Evolutionary conservation across 2,888 invertebrate species (phyloP).

Genomic region (Calliscelio sp.): DNA sequence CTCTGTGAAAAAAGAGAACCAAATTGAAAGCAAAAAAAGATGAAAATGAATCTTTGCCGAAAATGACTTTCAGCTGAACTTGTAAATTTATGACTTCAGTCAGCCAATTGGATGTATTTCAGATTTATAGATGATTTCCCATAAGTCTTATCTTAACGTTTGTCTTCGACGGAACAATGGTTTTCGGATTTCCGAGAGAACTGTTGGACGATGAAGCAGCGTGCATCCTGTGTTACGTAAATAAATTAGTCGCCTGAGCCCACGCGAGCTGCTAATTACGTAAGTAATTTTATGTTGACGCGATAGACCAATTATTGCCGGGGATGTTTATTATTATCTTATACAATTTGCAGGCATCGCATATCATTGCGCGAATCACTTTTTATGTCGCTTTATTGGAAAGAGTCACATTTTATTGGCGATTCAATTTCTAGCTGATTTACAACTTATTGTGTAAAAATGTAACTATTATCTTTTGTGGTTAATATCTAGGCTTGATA

Average conservation of each 20-base stretch:
- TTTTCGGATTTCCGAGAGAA: conserved; percentile 72
- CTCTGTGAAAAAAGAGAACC: no score
- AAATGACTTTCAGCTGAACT: no score
- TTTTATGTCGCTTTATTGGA: conserved; percentile 17
- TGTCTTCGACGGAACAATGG: conserved; percentile 67
- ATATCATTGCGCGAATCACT: conserved; percentile 21
- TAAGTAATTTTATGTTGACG: conserved; percentile 78
- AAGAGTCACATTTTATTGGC: background rate
- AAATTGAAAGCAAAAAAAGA: no score
- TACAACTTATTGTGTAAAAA: background rate
- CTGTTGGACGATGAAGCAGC: conserved; percentile 75
- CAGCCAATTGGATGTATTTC: conserved; percentile 25
- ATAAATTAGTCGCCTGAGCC: conserved; percentile 76
- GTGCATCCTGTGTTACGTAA: conserved; percentile 79
- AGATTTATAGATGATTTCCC: conserved; percentile 43
- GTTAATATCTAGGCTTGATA: no score
- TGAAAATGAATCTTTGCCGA: no score
- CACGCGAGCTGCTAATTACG: conserved; percentile 77
- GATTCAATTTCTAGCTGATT: background rate
- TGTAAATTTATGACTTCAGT: conserved; percentile 26
- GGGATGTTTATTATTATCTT: conserved; percentile 68
- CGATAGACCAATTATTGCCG: conserved; percentile 75
- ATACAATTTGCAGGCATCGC: conserved; percentile 38
- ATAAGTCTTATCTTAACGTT: conserved; percentile 54
- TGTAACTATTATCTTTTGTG: no score